These are phyloP conservation scores for Phalacrocorax brasilianus DNA, from an alignment of 2,113 vertebrate genomes.

Conservation along the genomic window DNA sequence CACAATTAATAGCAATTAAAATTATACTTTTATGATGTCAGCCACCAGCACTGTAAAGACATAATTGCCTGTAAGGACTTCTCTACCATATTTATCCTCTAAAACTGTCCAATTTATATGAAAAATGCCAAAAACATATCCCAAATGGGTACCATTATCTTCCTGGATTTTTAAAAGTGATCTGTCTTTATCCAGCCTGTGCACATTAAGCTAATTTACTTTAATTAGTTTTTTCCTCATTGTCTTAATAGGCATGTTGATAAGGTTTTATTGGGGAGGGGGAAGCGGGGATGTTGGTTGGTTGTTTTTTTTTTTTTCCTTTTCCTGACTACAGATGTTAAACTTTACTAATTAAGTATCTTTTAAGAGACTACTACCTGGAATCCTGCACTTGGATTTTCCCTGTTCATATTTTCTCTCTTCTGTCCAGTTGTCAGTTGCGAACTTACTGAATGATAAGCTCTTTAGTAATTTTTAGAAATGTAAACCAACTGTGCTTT, in stretches of 20 bases:
- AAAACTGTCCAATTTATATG: conserved; percentile 87
- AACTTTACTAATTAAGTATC: conserved; percentile 52
- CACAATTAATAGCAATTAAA: conserved; percentile 92
- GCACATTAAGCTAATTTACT: conserved; percentile 86
- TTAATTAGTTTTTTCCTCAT: conserved; percentile 83
- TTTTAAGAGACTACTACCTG: conserved; percentile 47
- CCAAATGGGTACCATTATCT: conserved; percentile 84
- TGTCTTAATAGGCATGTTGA: conserved; percentile 79
- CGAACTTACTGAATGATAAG: not conserved
- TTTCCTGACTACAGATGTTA: conserved; percentile 49
- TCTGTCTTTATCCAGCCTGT: conserved; percentile 79
- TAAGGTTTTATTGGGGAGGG: conserved; percentile 68
- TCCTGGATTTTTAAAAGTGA: conserved; percentile 79
- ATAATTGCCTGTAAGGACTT: conserved; percentile 87
- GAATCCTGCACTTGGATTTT: not conserved
- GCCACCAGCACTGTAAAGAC: conserved; percentile 82
- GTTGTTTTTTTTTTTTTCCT: not conserved
- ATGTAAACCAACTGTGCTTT: not conserved
- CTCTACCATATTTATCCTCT: conserved; percentile 81
- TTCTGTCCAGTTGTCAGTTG: not conserved
- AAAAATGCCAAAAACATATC: conserved; percentile 86
- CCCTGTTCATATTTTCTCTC: not conserved
- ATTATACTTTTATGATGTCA: conserved; percentile 87
- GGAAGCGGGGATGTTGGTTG: not conserved
- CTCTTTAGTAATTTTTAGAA: not conserved